Base-by-base conservation (phyloP, 2,113 vertebrate genomes). In the Tursiops truncatus region DNA sequence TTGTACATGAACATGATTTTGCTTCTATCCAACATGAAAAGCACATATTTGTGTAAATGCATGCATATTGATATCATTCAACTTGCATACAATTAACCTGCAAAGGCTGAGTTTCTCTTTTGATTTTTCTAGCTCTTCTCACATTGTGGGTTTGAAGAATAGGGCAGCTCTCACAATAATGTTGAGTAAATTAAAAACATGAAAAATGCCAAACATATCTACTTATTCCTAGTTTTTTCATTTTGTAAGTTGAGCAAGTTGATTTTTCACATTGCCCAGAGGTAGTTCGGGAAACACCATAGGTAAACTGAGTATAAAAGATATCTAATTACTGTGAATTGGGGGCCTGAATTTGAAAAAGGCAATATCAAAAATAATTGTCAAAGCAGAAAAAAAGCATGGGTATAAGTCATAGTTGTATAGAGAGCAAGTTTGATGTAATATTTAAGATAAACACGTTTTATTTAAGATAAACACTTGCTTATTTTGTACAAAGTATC, bases 1-100 rank as follows among this genome's bases (percentile, higher is more conserved):
- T 96, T 91, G 62, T 71, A 67, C 13, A 71, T 65, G 15, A 77
- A 83, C 31, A 79, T 68, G 20, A 67, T 47, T 82, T 96, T 96
- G 4, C 33, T 86, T 92, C 50, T 73, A 41, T 70, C 20, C 65
- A 60, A 83, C 0, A 56, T 67, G 25, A 82, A 94, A 92, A 60
- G 21, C 5, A 36, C 50, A 44, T 20, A 50, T 41, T 87, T 91
- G 11, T n/a, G 2, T 89, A 90, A 89, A 89, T 50, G 18, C 4
- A 70, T 58, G 60, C 4, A 26, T 82, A 73, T 23, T 25, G 73
- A 87, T 41, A 44, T 83, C 15, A 71, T 91, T 97, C 88, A 77
- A 58, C 3, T 77, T 94, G 9, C 38, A 38, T 85, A 20, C 85
- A 91, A 97, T 89, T 91, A 92, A 76, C 17, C 28, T 88, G 7